Evolutionary conservation across 2,888 invertebrate genomes (phyloP), one percentile per base, ranked within the genome.

Genomic region (Parasteatoda lunata): DNA sequence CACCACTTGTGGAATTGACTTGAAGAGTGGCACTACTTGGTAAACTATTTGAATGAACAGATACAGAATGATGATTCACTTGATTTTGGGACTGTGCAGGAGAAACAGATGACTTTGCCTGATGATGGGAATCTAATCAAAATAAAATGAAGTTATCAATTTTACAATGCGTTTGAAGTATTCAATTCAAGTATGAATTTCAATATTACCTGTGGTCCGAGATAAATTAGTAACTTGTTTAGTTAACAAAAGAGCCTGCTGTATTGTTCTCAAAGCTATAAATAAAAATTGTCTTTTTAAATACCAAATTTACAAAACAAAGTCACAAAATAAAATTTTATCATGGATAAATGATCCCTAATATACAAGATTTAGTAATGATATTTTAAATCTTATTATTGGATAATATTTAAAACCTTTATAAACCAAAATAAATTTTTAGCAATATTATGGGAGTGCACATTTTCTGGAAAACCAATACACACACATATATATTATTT

Each of bases 191-290:
- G 0, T 59, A 59, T 59, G 68, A 68, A 15, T 15, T 45, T 4
- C 5, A 54, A 15, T n/a, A 49, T 65, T 15, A 77, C 77, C 88
- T 82, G 89, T 69, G 13, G 69, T 81, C 72, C 89, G 89, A 69
- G 90, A 90, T 90, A 89, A 91, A 89, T 82, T 89, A 73, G 89
- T 89, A 77, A 90, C 90, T 89, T 91, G 90, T 90, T 92, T 89
- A 89, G 92, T 90, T 90, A 91, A 88, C 73, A 91, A 87, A 64
- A 93, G 86, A 91, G 92, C 91, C 91, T 92, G 93, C 90, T 94
- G 93, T 89, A 94, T 92, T 69, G 94, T 94, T 91, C 93, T 93
- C 86, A 94, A 91, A 82, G 94, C 92, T 91, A 90, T 59, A 90
- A 89, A 65, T 88, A 84, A 81, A 30, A 30, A 30, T 30, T 30